A percentile compares a stretch with the other conserved stretches of the same genome.
Conservation (phyloP, 2,113 vertebrate species). For the Lonchura striata region DNA sequence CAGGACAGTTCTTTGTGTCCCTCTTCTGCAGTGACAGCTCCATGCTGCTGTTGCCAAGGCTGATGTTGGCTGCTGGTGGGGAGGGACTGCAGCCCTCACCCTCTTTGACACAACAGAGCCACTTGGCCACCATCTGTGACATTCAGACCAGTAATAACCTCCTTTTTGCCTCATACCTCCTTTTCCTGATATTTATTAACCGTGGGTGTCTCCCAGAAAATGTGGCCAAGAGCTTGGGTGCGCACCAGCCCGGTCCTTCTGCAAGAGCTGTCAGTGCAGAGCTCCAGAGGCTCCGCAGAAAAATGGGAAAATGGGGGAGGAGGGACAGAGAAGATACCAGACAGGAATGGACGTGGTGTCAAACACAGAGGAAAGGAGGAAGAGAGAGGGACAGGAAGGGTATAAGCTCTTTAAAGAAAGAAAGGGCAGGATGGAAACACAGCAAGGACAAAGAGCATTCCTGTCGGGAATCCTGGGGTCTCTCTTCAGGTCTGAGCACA, state of each 20-base stretch:
- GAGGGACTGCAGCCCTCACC: neutral
- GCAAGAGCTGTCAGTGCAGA: neutral
- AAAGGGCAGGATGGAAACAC: neutral
- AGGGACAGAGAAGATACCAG: neutral
- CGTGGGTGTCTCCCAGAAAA: neutral
- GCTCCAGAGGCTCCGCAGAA: neutral
- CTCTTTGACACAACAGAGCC: neutral
- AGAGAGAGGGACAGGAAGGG: neutral
- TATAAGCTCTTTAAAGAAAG: neutral
- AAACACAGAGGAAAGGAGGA: neutral
- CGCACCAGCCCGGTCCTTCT: neutral
- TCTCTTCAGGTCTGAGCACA: slow-evolving; percentile 26
- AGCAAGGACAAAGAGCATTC: neutral
- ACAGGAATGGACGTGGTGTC: neutral
- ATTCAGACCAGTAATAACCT: neutral
- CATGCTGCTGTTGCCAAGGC: rapidly evolving
- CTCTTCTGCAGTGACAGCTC: neutral
- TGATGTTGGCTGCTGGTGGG: neutral
- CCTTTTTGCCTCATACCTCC: neutral
- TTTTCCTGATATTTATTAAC: neutral
- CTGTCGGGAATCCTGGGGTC: neutral
- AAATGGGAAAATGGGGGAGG: neutral
- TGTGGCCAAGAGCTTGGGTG: neutral
- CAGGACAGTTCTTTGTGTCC: neutral
- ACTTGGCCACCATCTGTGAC: neutral